Evolutionary conservation across 2,888 invertebrate genomes (phyloP), one percentile per base, ranked within the genome.

Genomic region (Drosophila pseudotalamancana): DNA sequence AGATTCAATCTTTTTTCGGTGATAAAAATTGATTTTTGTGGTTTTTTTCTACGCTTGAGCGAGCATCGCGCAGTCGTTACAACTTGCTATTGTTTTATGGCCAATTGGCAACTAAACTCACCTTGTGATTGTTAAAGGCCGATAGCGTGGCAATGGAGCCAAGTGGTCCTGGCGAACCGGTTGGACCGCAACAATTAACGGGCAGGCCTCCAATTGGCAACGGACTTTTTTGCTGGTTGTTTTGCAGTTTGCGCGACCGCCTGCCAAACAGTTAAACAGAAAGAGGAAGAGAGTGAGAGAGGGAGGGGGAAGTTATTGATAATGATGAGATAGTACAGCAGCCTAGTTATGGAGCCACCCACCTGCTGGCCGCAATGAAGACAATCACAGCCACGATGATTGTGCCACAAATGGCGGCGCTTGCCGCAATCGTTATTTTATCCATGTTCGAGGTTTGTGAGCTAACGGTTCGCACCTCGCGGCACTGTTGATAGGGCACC

Each of bases 381-480:
- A 97, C 95, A 77, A 97, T 95, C 57, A 97, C 97, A 0, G 97
- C 97, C 40, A 97, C 94, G 61, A 97, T 95, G 81, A 98, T 97
- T 35, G 97, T 97, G 35, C 96, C 97, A 91, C 97, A 97, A 89
- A 98, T 97, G 57, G 97, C 97, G 16, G 97, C 97, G 88, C 97
- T 97, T 3, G 97, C 97, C 19, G 96, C 97, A 87, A 98, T 98
- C 50, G 98, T 97, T 88, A 98, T 97, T 92, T 97, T 97, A 92
- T 98, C 98, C 96, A 97, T 97, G 92, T 97, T 96, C 55, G 96
- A 96, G 50, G 96, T 95, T 42, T 96, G 95, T 14, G 96, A 95
- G 43, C 95, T 94, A 43, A 96, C 96, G 2, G 97, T 97, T 68
- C 97, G 94, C 56, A 97, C 96, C 92, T 98, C 98, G 51, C 96